phyloP scores from a whole-genome alignment of 2,113 vertebrate species.

The Petrocephalus microphthalmus region DNA sequence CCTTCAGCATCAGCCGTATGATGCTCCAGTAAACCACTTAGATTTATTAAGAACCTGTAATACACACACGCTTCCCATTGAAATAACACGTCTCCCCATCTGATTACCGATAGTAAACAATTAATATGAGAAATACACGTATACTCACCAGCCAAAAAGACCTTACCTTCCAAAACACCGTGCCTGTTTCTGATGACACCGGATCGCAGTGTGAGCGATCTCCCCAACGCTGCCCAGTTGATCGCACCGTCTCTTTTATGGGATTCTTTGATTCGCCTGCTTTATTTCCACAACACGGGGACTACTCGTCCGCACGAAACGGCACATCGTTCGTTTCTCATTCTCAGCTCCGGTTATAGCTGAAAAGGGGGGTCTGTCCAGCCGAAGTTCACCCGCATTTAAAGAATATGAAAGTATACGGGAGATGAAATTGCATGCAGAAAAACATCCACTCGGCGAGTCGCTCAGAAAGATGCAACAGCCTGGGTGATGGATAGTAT shows the following conservation, averaged over 20 bases:
- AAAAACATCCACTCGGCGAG: background rate
- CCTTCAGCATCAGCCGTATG: background rate
- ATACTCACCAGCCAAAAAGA: background rate
- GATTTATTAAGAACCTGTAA: background rate
- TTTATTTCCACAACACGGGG: background rate
- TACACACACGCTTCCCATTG: background rate
- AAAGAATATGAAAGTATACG: background rate
- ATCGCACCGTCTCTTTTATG: background rate
- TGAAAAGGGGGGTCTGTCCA: background rate
- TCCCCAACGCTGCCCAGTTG: background rate
- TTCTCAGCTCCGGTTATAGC: background rate
- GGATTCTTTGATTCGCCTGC: slow-evolving; percentile 7
- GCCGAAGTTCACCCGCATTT: background rate
- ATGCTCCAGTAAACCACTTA: background rate
- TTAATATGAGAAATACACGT: background rate
- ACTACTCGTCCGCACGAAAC: background rate
- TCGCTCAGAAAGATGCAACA: slow-evolving; percentile 21
- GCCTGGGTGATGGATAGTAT: slow-evolving; percentile 28
- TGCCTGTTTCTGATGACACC: slow-evolving; percentile 5
- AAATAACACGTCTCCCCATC: background rate
- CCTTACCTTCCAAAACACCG: slow-evolving; percentile 22
- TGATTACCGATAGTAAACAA: background rate
- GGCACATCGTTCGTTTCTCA: slow-evolving; percentile 12
- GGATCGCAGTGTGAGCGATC: background rate
- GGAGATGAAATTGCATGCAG: slow-evolving; percentile 9